Evolutionary conservation across 2,888 invertebrate species (phyloP), one percentile per base, ranked within the genome.

Genomic region (Cantharis rustica): DNA sequence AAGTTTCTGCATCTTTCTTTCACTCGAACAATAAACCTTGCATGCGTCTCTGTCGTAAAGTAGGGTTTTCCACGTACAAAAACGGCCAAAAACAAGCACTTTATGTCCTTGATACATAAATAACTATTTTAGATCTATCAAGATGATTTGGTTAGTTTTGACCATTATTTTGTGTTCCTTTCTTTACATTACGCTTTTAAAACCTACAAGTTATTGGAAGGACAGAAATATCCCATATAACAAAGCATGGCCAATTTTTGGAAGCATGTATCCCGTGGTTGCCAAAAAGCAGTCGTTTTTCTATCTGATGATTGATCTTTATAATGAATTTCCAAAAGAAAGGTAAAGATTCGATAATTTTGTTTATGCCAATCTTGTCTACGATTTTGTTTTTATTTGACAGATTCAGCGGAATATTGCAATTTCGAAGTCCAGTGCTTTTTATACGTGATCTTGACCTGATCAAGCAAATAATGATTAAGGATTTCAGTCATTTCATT

Each of bases 181-280:
- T 90, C 9, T 74, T 23, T 74, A 74, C 20, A 3, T 78, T 89
- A 89, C 13, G 85, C 87, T 0, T 85, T 91, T 0, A 88, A 89
- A 75, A 88, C 77, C 77, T n/a, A 26, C 64, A 13, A 26, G 15
- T 15, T 69, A 66, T 16, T 77, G 77, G 77, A 66, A 72, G 69
- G 61, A 72, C 1, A 68, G 62, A 20, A 26, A 61, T 11, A 13
- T 77, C 5, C 61, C 26, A 2, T 64, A 77, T 27, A 64, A 17
- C 3, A 79, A 78, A 63, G 78, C 81, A 1, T 73, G 79, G 63
- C 81, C 81, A 11, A 71, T 83, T 64, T 23, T 83, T 15, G 82
- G 81, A 9, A 79, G 81, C 70, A 75, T 82, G 78, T 77, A 70
- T 5, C 72, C 80, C 10, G 68, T 80, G 0, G 13, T 16, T 16